Base-by-base conservation (phyloP, 2,797 vertebrate genomes). In the Aratinga solstitialis region DNA sequence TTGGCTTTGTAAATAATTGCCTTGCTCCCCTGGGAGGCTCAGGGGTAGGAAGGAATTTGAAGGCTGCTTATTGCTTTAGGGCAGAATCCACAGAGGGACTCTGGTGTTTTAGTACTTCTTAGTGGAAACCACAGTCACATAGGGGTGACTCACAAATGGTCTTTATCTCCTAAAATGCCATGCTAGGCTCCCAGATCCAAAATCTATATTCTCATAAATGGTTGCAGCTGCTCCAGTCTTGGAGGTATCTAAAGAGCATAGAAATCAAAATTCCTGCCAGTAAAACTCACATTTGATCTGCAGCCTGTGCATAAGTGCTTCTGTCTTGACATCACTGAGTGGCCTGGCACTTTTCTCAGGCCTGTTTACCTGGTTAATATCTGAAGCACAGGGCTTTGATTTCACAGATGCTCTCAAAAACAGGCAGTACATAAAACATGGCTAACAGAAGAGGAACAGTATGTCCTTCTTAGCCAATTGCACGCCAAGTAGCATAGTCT, bases 1-100 rank as follows among this genome's bases (percentile, higher is more conserved):
- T 93, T 96, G 95, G 91, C 87, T 97, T 91, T 86, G 93, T 95
- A 98, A 98, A 97, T 97, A 97, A 98, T 85, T 96, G 77, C 91
- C 36, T 62, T 78, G 58, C 50, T 54, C 87, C 76, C 76, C 76
- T 73, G 72, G 74, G 84, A 58, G 13, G 65, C 42, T 87, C 42
- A 78, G 51, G 42, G 32, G 11, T 76, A 74, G 69, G 63, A 93
- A 71, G 42, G 84, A 94, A 95, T 92, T 89, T 95, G 61, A 87
- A 82, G 76, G 47, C 58, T 51, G 29, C 48, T 88, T 61, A 58
- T 92, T 93, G 65, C 69, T 91, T 91, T 77, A 67, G 68, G 82
- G 27, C 29, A 89, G 62, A 20, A 61, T 78, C 27, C 69, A 87
- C 58, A 92, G 68, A 83, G 12, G n/a, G 32, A 68, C 50, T 84